phyloP scores from a whole-genome alignment of 1,140 invertebrate species.

The Drosophila setifemur region DNA sequence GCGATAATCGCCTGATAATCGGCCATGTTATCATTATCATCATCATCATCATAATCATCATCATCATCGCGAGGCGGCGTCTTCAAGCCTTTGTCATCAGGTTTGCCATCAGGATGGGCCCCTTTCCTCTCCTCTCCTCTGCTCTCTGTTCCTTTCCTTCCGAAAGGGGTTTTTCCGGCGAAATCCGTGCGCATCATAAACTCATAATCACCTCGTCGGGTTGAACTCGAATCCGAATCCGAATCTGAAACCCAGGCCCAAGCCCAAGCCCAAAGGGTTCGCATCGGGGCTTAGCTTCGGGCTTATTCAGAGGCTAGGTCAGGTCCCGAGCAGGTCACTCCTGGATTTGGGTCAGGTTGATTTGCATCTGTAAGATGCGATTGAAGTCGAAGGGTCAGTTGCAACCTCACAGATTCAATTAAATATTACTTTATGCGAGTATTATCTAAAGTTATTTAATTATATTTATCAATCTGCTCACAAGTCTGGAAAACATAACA shows the following conservation, averaged over 20 bases:
- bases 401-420: too few relatives aligned
- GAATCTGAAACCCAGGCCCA: background rate
- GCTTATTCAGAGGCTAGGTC: too few relatives aligned
- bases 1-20: slow-evolving; percentile 76
- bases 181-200: slow-evolving; percentile 53
- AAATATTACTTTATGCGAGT: too few relatives aligned
- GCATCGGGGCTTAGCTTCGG: slow-evolving; percentile 3
- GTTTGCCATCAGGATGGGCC: too few relatives aligned
- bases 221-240: background rate
- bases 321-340: background rate
- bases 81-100: slow-evolving; percentile 6
- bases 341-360: slow-evolving; percentile 8
- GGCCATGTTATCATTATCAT: slow-evolving; percentile 64
- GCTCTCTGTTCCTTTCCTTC: background rate
- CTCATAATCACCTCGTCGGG: slow-evolving; percentile 75
- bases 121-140: background rate
- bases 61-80: slow-evolving; percentile 5
- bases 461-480: too few relatives aligned
- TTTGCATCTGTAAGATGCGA: background rate
- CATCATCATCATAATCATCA: slow-evolving; percentile 7
- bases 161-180: slow-evolving; percentile 25
- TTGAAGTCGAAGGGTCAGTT: too few relatives aligned
- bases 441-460: too few relatives aligned
- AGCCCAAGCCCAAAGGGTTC: slow-evolving; percentile 17
- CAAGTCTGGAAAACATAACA: too few relatives aligned